A percentile compares a stretch with the other conserved stretches of the same genome.
Evolutionary conservation across 37 sponge, comb jelly and placozoan species (phyloP).

Genomic region (Geodia barretti): DNA sequence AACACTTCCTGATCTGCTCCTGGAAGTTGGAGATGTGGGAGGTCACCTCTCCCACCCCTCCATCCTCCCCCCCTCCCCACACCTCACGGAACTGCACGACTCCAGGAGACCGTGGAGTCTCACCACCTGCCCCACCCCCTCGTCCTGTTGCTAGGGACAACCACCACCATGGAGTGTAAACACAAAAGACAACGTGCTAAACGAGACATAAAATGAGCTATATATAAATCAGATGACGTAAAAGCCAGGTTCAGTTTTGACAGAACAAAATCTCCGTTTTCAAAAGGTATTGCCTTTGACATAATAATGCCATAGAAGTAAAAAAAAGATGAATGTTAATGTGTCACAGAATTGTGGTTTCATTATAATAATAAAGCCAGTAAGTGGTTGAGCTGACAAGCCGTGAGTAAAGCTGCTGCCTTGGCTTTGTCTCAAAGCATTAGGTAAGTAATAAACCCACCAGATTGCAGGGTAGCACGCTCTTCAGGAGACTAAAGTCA

Average conservation of each 20-base stretch:
- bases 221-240: too few relatives aligned
- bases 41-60: slow-evolving; percentile 9
- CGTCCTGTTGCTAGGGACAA: slow-evolving; percentile 29
- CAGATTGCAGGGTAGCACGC: slow-evolving; percentile 40
- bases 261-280: too few relatives aligned
- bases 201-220: not conserved
- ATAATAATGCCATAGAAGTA: too few relatives aligned
- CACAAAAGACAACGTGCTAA: not conserved
- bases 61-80: slow-evolving; percentile 35
- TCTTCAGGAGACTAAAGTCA: slow-evolving; percentile 55
- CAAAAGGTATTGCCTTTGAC: too few relatives aligned
- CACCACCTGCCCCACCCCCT: slow-evolving; percentile 12
- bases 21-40: slow-evolving; percentile 10
- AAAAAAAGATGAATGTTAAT: too few relatives aligned
- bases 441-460: slow-evolving; percentile 21
- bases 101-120: slow-evolving; percentile 49
- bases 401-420: too few relatives aligned
- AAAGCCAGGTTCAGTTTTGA: too few relatives aligned
- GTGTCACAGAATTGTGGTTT: too few relatives aligned
- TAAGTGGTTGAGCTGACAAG: too few relatives aligned
- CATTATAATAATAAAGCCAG: too few relatives aligned
- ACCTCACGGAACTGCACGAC: slow-evolving; percentile 68
- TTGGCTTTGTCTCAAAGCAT: too few relatives aligned
- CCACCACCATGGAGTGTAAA: not conserved
- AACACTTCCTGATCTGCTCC: slow-evolving; percentile 45